Conservation (phyloP, 2,888 invertebrate species). For the Drosophila kokeensis region DNA sequence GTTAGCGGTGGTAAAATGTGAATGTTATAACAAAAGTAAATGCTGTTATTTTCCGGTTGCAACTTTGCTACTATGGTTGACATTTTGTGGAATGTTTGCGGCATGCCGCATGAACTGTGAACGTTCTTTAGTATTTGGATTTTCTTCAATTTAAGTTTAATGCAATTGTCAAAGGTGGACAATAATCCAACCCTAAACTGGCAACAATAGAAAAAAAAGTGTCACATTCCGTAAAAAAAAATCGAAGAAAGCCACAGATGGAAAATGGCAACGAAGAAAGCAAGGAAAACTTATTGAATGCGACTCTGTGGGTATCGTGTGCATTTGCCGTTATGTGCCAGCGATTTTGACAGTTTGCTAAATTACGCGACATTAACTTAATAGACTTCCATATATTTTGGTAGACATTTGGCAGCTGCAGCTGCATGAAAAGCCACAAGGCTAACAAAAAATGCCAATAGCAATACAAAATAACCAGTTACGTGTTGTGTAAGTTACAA, state of each 20-base stretch:
- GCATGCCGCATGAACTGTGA: neutral
- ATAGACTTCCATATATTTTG: conserved; percentile 74
- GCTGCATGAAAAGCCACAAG: conserved; percentile 32
- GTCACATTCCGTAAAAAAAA: conserved; percentile 20
- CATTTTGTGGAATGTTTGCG: conserved; percentile 47
- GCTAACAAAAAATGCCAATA: conserved; percentile 41
- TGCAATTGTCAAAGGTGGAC: conserved; percentile 34
- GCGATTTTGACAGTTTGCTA: conserved; percentile 79
- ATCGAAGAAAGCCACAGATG: conserved; percentile 11
- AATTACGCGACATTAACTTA: conserved; percentile 80
- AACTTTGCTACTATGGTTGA: conserved; percentile 41
- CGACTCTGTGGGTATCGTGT: conserved; percentile 46
- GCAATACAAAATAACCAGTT: conserved; percentile 57
- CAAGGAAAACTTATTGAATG: conserved; percentile 64
- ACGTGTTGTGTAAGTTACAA: conserved; percentile 37
- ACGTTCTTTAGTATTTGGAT: conserved; percentile 16
- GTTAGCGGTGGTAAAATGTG: conserved; percentile 43
- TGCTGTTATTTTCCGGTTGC: conserved; percentile 54
- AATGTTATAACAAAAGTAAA: conserved; percentile 56
- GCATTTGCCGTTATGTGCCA: conserved; percentile 69
- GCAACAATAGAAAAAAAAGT: conserved; percentile 19
- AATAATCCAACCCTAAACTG: conserved; percentile 29
- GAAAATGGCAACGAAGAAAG: conserved; percentile 14
- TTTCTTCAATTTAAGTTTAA: conserved; percentile 11
- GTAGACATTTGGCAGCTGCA: conserved; percentile 75